A percentile compares a stretch with the other conserved stretches of the same genome.
Conservation (phyloP, 2,797 vertebrate species). For the Oreochromis mossambicus region DNA sequence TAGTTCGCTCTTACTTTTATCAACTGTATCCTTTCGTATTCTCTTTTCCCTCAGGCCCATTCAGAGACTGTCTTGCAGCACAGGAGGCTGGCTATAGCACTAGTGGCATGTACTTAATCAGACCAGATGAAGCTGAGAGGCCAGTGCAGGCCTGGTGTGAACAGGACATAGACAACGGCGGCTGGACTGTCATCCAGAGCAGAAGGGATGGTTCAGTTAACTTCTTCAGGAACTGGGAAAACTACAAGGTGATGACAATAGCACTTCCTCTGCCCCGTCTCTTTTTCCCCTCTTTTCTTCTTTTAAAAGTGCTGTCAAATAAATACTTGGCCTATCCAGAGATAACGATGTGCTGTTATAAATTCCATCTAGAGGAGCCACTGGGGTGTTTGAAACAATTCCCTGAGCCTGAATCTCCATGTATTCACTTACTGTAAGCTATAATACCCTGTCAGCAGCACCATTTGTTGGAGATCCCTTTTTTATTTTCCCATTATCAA, state of each 20-base stretch:
- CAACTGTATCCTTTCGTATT: not conserved
- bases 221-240: slow-evolving; percentile 98
- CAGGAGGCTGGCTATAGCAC: slow-evolving; percentile 86
- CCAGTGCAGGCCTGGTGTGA: slow-evolving; percentile 93
- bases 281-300: not conserved
- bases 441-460: slow-evolving; percentile 55
- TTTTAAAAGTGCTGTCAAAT: not conserved
- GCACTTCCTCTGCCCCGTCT: not conserved
- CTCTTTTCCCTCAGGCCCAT: slow-evolving; percentile 81
- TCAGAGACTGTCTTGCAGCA: slow-evolving; percentile 90
- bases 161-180: slow-evolving; percentile 91
- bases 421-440: slow-evolving; percentile 56
- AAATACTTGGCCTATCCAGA: slow-evolving; percentile 21
- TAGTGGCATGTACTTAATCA: slow-evolving; percentile 93
- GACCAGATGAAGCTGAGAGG: slow-evolving; percentile 81
- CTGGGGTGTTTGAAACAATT: slow-evolving; percentile 23
- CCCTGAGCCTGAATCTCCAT: slow-evolving; percentile 30
- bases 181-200: slow-evolving; percentile 95
- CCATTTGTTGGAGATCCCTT: slow-evolving; percentile 39
- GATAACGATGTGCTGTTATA: slow-evolving; percentile 25
- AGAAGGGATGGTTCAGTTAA: slow-evolving; percentile 93
- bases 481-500: slow-evolving; percentile 66
- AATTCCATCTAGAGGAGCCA: slow-evolving; percentile 19
- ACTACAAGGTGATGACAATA: slow-evolving; percentile 87
- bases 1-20: not conserved